phyloP scores from a whole-genome alignment of 2,888 invertebrate species.

The Sthenelais limicola region DNA sequence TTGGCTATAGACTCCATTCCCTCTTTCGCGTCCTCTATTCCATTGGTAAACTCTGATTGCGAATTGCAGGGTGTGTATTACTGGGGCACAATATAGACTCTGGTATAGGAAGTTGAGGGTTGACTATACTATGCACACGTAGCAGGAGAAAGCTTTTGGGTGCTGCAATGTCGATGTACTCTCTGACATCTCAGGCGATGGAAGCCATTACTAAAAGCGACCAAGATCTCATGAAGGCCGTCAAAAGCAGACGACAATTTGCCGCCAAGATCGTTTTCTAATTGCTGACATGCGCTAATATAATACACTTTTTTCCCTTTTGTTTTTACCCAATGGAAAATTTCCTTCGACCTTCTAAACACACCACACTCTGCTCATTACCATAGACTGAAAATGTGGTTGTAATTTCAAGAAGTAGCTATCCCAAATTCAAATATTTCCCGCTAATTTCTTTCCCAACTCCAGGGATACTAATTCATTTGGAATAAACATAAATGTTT shows the following conservation, averaged over 20 bases:
- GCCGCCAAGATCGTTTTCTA: constrained; percentile 27
- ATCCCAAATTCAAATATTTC: constrained; percentile 26
- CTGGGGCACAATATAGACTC: no score
- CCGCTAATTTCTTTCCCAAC: constrained; percentile 10
- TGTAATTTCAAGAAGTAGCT: constrained; percentile 19
- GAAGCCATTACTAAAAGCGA: constrained; percentile 30
- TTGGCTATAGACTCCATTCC: no score
- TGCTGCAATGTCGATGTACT: constrained; percentile 35
- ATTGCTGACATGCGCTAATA: constrained; percentile 24
- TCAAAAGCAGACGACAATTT: constrained; percentile 33
- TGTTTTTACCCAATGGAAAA: neutral
- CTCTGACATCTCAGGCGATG: constrained; percentile 2
- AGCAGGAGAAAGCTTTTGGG: no score
- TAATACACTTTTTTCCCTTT: no score
- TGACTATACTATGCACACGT: no score
- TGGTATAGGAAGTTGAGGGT: no score
- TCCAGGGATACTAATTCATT: constrained; percentile 16
- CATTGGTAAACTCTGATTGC: no score
- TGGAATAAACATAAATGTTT: constrained; percentile 41
- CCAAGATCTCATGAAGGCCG: constrained; percentile 32
- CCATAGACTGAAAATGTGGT: constrained; percentile 7
- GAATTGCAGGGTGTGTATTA: no score
- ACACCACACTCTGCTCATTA: neutral
- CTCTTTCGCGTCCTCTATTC: no score
- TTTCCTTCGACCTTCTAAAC: no score